phyloP scores from a whole-genome alignment of 2,888 invertebrate genomes.

The Perizoma flavofasciatum region DNA sequence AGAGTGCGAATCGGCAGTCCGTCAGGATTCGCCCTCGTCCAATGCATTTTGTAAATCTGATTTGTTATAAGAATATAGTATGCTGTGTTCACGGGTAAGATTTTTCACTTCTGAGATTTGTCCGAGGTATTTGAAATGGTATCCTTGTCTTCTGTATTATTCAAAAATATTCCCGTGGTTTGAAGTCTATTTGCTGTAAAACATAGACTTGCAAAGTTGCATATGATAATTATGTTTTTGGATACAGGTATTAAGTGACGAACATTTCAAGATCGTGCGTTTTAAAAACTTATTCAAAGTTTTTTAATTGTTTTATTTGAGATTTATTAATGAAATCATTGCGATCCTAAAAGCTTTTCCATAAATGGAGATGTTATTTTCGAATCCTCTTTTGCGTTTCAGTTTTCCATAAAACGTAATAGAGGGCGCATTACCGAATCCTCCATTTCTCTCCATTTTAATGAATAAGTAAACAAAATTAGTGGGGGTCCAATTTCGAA shows the following conservation, averaged over 20 bases:
- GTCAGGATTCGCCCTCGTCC: conserved; percentile 64
- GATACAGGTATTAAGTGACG: too few species aligned
- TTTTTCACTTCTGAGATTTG: conserved; percentile 63
- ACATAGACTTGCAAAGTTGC: too few species aligned
- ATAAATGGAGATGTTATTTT: conserved; percentile 27
- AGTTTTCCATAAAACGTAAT: conserved; percentile 73
- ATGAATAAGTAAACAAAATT: conserved; percentile 82
- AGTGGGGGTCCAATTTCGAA: conserved; percentile 75
- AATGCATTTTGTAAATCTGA: conserved; percentile 77
- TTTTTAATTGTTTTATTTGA: background rate
- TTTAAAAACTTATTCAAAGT: background rate
- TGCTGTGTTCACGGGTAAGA: conserved; percentile 63
- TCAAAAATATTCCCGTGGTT: conserved; percentile 23
- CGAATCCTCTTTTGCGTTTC: conserved; percentile 53
- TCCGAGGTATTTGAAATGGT: conserved; percentile 42
- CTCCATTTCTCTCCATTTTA: conserved; percentile 75
- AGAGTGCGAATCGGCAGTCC: conserved; percentile 76
- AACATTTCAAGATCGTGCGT: too few species aligned
- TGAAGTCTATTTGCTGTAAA: conserved; percentile 6
- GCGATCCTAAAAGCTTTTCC: conserved; percentile 23
- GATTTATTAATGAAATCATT: conserved; percentile 22
- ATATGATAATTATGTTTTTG: too few species aligned
- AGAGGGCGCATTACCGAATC: conserved; percentile 62
- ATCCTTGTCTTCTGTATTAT: conserved; percentile 41
- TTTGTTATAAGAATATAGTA: conserved; percentile 67